phyloP scores from a whole-genome alignment of 2,888 invertebrate species.

The Coelinius sp. region DNA sequence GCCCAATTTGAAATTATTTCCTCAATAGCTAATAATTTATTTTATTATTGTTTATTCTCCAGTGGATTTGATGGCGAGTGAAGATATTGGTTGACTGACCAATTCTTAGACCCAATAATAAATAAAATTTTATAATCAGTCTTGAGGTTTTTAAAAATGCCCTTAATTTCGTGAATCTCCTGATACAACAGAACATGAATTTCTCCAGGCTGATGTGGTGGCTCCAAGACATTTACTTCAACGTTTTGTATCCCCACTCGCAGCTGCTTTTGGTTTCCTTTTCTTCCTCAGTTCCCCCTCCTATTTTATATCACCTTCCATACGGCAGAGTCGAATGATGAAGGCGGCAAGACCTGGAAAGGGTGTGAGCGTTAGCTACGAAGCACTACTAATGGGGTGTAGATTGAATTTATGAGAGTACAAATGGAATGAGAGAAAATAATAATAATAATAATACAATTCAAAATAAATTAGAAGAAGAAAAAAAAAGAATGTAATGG shows the following conservation, averaged over 20 bases:
- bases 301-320: not conserved
- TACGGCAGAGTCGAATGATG: slow-evolving; percentile 17
- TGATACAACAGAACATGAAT: slow-evolving; percentile 4
- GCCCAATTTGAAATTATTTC: not conserved
- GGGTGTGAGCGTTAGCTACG: slow-evolving; percentile 69
- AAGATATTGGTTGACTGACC: slow-evolving; percentile 44
- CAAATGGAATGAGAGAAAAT: not conserved
- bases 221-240: slow-evolving; percentile 32
- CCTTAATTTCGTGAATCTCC: not conserved
- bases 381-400: slow-evolving; percentile 52
- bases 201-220: slow-evolving; percentile 30
- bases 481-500: not conserved
- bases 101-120: slow-evolving; percentile 16
- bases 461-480: not conserved
- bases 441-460: not conserved
- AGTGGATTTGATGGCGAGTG: slow-evolving; percentile 35
- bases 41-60: not conserved
- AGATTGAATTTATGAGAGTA: slow-evolving; percentile 25
- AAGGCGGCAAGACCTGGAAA: slow-evolving; percentile 57
- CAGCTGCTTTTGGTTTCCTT: slow-evolving; percentile 17
- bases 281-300: slow-evolving; percentile 18
- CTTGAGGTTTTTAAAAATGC: slow-evolving; percentile 1
- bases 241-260: slow-evolving; percentile 15
- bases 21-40: not conserved
- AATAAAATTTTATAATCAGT: not conserved